Conservation (phyloP, 1,140 invertebrate species). For the Calycopis cecrops region DNA sequence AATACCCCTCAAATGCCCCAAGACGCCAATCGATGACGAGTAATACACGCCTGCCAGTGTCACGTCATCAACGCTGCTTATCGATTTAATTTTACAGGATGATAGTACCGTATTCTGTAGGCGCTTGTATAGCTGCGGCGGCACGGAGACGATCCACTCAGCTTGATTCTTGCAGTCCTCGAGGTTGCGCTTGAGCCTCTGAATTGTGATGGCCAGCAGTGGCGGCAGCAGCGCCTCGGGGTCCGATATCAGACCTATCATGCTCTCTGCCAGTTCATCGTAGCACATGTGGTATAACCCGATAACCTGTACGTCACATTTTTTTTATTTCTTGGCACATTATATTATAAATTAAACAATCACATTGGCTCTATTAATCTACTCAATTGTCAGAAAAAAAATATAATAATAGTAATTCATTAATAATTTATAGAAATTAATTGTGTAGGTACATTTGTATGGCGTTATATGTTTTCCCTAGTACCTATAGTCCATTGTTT, state of each 20-base stretch:
- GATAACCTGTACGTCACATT: constrained; percentile 43
- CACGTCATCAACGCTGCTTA: too few species aligned
- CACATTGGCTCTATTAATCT: too few species aligned
- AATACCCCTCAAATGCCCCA: too few species aligned
- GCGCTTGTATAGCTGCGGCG: constrained; percentile 57
- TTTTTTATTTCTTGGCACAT: background rate
- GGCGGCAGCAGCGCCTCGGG: constrained; percentile 40
- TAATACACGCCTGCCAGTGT: background rate
- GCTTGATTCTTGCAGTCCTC: constrained; percentile 50
- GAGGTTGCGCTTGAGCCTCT: constrained; percentile 53
- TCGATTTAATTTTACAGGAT: too few species aligned
- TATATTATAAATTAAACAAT: too few species aligned
- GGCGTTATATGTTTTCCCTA: too few species aligned
- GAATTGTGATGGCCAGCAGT: constrained; percentile 51
- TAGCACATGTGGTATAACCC: constrained; percentile 55
- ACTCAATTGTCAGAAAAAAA: too few species aligned
- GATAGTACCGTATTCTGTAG: constrained; percentile 55
- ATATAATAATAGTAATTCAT: too few species aligned
- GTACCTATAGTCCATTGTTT: too few species aligned
- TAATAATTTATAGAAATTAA: too few species aligned
- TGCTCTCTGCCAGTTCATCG: constrained; percentile 44
- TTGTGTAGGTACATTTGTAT: too few species aligned
- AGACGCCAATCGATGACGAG: background rate
- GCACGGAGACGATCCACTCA: constrained; percentile 57
- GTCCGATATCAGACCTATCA: constrained; percentile 33